Conservation (phyloP, 2,888 invertebrate species). For the Trissolcus japonicus region DNA sequence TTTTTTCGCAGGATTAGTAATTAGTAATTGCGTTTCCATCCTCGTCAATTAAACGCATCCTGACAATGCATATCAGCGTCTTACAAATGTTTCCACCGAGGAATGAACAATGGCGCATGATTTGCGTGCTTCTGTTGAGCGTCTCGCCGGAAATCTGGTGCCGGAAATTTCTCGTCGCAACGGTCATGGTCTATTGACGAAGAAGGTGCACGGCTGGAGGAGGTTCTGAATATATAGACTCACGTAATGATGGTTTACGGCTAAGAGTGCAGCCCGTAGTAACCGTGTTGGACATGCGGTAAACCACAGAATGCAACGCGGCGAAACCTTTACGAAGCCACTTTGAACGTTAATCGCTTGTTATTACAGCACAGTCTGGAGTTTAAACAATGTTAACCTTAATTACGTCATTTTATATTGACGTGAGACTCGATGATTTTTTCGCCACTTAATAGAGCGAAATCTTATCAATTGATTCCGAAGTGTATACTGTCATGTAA, state of each 20-base stretch:
- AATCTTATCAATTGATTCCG: slow-evolving; percentile 27
- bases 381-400: slow-evolving; percentile 65
- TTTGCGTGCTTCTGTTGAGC: slow-evolving; percentile 32
- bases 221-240: slow-evolving; percentile 66
- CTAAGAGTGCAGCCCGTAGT: slow-evolving; percentile 63
- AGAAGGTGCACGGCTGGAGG: slow-evolving; percentile 51
- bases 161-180: slow-evolving; percentile 69
- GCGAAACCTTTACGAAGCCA: slow-evolving; percentile 68
- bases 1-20: no score
- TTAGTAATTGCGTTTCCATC: no score
- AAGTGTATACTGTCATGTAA: slow-evolving; percentile 22
- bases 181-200: slow-evolving; percentile 64
- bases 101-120: slow-evolving; percentile 25
- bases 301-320: slow-evolving; percentile 72
- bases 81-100: no score
- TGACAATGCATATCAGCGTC: no score
- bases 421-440: slow-evolving; percentile 35
- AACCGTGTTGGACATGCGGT: slow-evolving; percentile 75
- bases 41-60: no score
- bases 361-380: slow-evolving; percentile 57
- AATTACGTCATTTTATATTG: slow-evolving; percentile 67
- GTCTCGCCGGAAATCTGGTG: slow-evolving; percentile 64
- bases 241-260: slow-evolving; percentile 72
- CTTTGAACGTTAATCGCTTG: slow-evolving; percentile 60
- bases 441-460: slow-evolving; percentile 40